Evolutionary conservation across 2,888 invertebrate genomes (phyloP).

Genomic region (Tenthredo distinguenda): DNA sequence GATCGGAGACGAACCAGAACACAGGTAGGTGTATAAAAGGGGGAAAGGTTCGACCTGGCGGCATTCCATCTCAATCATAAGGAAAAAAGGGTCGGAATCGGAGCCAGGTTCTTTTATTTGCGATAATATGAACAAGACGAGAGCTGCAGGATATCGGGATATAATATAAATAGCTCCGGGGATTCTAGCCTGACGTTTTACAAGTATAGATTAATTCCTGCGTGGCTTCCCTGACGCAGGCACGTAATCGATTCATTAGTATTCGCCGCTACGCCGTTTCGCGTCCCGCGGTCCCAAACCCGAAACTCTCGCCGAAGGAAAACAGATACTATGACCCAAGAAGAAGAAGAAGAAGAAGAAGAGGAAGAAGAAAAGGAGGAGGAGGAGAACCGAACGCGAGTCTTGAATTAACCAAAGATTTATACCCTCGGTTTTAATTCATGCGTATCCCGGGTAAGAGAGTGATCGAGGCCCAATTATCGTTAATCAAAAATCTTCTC

Average conservation of each 20-base stretch:
- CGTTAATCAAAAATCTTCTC: not conserved
- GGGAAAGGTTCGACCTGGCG: not conserved
- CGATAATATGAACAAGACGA: not conserved
- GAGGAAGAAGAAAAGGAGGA: not conserved
- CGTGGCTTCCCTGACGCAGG: not conserved
- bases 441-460: not conserved
- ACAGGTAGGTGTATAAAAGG: not conserved
- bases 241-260: conserved; percentile 46
- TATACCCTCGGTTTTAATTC: not conserved
- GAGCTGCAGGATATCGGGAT: not conserved
- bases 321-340: not conserved
- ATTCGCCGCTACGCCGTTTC: conserved; percentile 3
- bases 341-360: not conserved
- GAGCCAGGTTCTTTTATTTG: not conserved
- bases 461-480: conserved; percentile 29
- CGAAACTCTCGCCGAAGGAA: not conserved
- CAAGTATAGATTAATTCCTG: conserved; percentile 43
- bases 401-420: conserved; percentile 40
- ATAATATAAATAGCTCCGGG: not conserved
- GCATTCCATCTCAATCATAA: not conserved
- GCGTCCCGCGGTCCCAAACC: not conserved
- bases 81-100: not conserved
- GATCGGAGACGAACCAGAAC: not conserved
- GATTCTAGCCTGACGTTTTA: conserved; percentile 34
- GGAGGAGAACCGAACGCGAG: not conserved